Conservation (phyloP, 2,888 invertebrate species). For the Eupithecia dodoneata region DNA sequence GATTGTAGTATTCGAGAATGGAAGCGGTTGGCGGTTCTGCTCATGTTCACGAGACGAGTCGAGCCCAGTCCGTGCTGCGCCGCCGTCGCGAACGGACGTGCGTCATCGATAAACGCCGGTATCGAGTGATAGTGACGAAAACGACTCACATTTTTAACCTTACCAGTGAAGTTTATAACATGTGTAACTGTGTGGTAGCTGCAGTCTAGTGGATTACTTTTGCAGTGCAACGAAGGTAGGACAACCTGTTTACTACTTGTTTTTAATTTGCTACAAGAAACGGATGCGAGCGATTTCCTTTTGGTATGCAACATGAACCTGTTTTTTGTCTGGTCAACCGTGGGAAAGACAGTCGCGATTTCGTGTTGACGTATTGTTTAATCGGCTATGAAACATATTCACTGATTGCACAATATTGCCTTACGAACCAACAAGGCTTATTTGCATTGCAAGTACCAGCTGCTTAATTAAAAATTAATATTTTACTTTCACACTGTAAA, state of each 20-base stretch:
- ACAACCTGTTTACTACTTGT: constrained; percentile 47
- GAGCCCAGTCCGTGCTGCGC: constrained; percentile 59
- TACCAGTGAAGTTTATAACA: constrained; percentile 70
- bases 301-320: constrained; percentile 74
- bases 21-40: constrained; percentile 52
- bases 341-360: constrained; percentile 76
- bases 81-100: constrained; percentile 46
- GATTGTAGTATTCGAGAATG: constrained; percentile 78
- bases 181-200: constrained; percentile 56
- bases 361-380: constrained; percentile 52
- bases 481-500: constrained; percentile 10
- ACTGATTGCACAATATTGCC: constrained; percentile 26
- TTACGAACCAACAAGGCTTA: constrained; percentile 5
- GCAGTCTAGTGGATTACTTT: constrained; percentile 41
- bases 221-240: constrained; percentile 60
- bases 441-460: not conserved
- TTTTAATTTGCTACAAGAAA: constrained; percentile 60
- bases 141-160: constrained; percentile 65
- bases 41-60: constrained; percentile 55
- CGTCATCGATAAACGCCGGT: constrained; percentile 49
- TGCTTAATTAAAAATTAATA: not conserved
- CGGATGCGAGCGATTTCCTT: constrained; percentile 74
- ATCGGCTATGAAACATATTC: constrained; percentile 29
- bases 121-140: constrained; percentile 61
- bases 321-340: constrained; percentile 77